These are phyloP conservation scores for Cydia splendana DNA, from an alignment of 1,140 invertebrate genomes.

Conservation along the genomic window DNA sequence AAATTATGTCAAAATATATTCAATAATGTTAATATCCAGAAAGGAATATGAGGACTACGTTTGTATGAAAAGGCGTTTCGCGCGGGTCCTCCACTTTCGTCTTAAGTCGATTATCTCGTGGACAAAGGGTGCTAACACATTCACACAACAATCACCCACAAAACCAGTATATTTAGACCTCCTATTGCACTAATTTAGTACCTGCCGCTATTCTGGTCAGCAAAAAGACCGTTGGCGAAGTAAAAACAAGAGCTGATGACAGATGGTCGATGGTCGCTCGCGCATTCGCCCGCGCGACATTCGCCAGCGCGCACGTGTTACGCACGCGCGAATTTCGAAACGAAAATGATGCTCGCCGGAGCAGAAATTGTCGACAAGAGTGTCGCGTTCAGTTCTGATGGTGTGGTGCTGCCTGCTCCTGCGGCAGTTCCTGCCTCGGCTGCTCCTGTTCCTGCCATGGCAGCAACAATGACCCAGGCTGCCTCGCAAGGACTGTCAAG, in stretches of 20 bases:
- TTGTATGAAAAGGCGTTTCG: too few species aligned
- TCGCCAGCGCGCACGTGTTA: slow-evolving; percentile 49
- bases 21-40: too few species aligned
- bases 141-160: background rate
- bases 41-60: too few species aligned
- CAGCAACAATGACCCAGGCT: background rate
- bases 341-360: slow-evolving; percentile 70
- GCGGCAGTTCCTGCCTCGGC: slow-evolving; percentile 22
- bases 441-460: background rate
- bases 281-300: slow-evolving; percentile 53
- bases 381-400: slow-evolving; percentile 49
- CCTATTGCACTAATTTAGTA: background rate
- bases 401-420: slow-evolving; percentile 34
- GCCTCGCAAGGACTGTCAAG: slow-evolving; percentile 62
- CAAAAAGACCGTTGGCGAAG: background rate
- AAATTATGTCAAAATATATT: too few species aligned
- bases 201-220: background rate
- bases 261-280: slow-evolving; percentile 37
- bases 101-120: background rate
- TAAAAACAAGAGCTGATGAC: background rate
- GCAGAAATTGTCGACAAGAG: slow-evolving; percentile 65
- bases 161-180: background rate
- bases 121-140: slow-evolving; percentile 13
- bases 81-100: too few species aligned
- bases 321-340: slow-evolving; percentile 35